These are phyloP conservation scores for Cyphotilapia sp. DNA, from an alignment of 2,113 vertebrate species.

Conservation along the genomic window DNA sequence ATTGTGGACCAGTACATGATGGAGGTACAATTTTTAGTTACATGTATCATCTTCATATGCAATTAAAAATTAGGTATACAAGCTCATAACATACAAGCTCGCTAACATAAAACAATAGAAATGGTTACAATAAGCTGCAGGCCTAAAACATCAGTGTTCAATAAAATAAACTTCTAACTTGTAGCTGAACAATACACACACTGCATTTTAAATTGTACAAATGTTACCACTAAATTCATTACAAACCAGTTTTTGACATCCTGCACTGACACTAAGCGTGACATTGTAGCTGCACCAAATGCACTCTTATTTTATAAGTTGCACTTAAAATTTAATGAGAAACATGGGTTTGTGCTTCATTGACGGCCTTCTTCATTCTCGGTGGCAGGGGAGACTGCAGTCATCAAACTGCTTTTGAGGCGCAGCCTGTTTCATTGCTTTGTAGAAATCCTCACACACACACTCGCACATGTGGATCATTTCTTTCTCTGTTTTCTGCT, in stretches of 20 bases:
- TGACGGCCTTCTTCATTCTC: background rate
- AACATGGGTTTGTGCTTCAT: background rate
- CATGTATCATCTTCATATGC: background rate
- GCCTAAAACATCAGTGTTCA: background rate
- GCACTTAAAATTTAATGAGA: background rate
- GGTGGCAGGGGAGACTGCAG: background rate
- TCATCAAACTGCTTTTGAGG: background rate
- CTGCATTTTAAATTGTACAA: background rate
- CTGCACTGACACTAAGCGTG: background rate
- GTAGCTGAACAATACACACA: background rate
- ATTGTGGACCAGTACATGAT: constrained; percentile 87
- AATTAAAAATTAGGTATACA: background rate
- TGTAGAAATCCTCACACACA: background rate
- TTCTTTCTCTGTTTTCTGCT: background rate
- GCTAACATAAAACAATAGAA: background rate
- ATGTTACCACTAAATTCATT: background rate
- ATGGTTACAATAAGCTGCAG: fast-evolving
- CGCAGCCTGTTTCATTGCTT: background rate
- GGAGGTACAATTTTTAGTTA: constrained; percentile 66
- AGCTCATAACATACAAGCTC: fast-evolving
- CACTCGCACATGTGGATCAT: background rate
- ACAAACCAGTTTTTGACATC: background rate
- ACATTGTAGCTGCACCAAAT: background rate
- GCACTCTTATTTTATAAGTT: background rate
- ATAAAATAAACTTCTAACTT: background rate